Evolutionary conservation across 2,113 vertebrate species (phyloP).

Genomic region (Ptyas mucosa): DNA sequence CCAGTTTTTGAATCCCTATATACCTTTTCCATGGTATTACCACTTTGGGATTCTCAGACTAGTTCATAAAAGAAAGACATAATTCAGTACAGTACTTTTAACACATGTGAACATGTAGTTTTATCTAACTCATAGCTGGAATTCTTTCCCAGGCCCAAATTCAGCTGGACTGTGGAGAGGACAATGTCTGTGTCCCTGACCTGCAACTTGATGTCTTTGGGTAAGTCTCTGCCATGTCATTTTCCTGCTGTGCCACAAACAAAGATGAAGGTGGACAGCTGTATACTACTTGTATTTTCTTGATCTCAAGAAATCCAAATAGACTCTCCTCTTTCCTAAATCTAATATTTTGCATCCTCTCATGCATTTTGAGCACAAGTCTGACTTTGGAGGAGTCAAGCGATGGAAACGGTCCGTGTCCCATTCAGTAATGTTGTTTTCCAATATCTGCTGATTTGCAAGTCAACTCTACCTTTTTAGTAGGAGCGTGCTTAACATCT

Average conservation of each 20-base stretch:
- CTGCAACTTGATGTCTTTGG: conserved; percentile 81
- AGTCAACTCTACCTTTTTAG: not conserved
- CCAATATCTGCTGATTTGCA: not conserved
- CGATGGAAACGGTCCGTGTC: not conserved
- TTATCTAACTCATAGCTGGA: not conserved
- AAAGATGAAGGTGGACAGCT: not conserved
- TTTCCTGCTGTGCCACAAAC: not conserved
- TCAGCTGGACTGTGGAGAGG: conserved; percentile 87
- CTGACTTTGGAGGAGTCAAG: not conserved
- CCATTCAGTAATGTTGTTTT: not conserved
- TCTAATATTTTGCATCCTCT: not conserved
- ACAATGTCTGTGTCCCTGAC: conserved; percentile 92
- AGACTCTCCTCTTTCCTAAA: not conserved
- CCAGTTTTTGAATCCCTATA: not conserved
- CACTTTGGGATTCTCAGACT: not conserved
- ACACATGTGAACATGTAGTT: not conserved
- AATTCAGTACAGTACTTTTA: not conserved
- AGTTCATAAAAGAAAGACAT: not conserved
- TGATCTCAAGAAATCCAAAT: not conserved
- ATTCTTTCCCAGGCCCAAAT: conserved; percentile 78
- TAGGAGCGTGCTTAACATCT: not conserved
- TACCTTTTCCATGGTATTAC: not conserved
- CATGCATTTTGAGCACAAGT: no score
- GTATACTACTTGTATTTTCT: not conserved
- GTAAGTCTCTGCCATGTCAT: conserved; percentile 64